Conservation (phyloP, 92 coral and sea anemone genomes). For the Actinernus sp. region DNA sequence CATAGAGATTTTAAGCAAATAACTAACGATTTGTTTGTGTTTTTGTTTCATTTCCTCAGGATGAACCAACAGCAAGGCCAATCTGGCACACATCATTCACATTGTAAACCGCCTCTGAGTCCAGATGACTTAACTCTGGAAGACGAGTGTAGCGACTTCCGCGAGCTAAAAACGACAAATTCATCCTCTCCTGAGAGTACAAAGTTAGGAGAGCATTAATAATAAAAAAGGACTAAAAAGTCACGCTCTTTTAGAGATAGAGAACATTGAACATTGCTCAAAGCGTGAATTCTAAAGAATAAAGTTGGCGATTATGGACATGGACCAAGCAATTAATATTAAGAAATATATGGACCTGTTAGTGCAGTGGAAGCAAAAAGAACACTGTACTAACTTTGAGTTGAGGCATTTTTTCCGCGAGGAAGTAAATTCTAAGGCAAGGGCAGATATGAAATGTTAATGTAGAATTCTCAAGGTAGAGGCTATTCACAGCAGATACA, state of each 20-base stretch:
- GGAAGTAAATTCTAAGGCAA: conserved; percentile 3
- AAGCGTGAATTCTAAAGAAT: background rate
- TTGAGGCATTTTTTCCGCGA: conserved; percentile 2
- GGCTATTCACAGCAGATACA: conserved; percentile 16
- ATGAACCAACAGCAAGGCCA: conserved; percentile 79
- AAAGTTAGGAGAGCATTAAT: conserved; percentile 49
- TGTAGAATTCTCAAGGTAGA: conserved; percentile 23
- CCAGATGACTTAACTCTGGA: conserved; percentile 88
- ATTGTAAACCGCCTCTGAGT: conserved; percentile 73
- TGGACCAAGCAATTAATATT: background rate
- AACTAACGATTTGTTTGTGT: conserved; percentile 14
- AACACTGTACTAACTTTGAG: no score
- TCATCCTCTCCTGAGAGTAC: conserved; percentile 24
- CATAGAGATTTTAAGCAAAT: conserved; percentile 3
- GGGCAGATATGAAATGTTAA: background rate
- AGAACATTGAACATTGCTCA: background rate
- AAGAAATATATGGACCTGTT: conserved; percentile 1
- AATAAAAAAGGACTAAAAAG: conserved; percentile 9
- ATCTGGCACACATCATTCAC: conserved; percentile 52
- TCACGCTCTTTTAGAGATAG: no score
- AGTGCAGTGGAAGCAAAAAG: background rate
- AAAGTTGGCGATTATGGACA: background rate
- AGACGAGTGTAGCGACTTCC: conserved; percentile 68
- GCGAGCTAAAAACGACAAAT: conserved; percentile 93
- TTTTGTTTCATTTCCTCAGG: conserved; percentile 35